phyloP scores from a whole-genome alignment of 2,113 vertebrate genomes.

The Crocuta crocuta region DNA sequence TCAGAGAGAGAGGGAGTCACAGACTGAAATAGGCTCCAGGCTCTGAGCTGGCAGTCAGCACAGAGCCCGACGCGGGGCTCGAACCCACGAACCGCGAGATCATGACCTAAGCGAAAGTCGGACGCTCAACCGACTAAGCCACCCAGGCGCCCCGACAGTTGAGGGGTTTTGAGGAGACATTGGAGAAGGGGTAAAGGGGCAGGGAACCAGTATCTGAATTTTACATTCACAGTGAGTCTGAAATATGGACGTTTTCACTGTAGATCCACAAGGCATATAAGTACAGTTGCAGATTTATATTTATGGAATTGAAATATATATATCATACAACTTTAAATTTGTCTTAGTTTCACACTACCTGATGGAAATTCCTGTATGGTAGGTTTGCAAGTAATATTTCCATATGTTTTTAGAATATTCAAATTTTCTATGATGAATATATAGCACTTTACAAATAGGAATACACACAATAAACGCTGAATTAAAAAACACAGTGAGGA shows the following conservation, averaged over 20 bases:
- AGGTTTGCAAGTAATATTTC: background rate
- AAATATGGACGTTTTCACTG: background rate
- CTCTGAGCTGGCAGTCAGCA: no score
- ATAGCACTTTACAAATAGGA: slow-evolving; percentile 34
- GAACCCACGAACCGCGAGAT: no score
- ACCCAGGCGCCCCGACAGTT: no score
- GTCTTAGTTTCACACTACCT: background rate
- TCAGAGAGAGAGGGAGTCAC: no score
- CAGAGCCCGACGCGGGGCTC: no score
- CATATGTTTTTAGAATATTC: background rate
- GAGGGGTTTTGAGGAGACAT: background rate
- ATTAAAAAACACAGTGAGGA: background rate
- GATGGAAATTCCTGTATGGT: background rate
- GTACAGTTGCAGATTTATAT: background rate
- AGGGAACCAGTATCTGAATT: background rate
- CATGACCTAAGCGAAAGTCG: no score
- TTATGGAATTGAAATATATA: background rate
- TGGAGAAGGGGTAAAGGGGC: background rate
- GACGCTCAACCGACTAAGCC: no score
- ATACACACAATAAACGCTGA: background rate
- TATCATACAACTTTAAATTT: slow-evolving; percentile 12
- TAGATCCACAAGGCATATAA: background rate
- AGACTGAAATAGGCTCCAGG: no score
- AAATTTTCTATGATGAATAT: slow-evolving; percentile 18
- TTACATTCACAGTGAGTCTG: background rate